Percentiles rank a stretch among this genome's conserved stretches.
Evolutionary conservation across 1,140 invertebrate genomes (phyloP).

Genomic region (Uloborus diversus): DNA sequence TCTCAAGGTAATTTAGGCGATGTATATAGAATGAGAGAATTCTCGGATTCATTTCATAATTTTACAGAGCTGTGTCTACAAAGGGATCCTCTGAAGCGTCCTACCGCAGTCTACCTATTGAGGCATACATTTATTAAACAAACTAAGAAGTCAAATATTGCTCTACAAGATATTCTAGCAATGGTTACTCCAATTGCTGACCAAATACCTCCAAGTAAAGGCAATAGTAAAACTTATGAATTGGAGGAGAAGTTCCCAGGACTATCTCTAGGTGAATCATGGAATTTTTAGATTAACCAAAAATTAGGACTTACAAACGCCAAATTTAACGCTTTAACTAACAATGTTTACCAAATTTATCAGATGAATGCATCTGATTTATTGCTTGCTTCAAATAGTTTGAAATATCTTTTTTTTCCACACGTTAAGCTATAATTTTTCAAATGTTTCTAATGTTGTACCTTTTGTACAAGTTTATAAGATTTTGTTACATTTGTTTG

Average conservation of each 20-base stretch:
- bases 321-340: neutral
- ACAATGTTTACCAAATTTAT: no score
- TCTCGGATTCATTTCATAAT: conserved; percentile 79
- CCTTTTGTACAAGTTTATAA: no score
- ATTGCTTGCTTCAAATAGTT: no score
- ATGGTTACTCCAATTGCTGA: conserved; percentile 69
- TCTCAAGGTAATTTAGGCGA: conserved; percentile 22
- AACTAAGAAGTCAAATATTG: conserved; percentile 60
- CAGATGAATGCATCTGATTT: no score
- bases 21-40: conserved; percentile 68
- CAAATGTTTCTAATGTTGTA: no score
- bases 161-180: conserved; percentile 68
- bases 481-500: no score
- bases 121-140: conserved; percentile 80
- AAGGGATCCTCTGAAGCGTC: conserved; percentile 72
- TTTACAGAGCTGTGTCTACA: conserved; percentile 77
- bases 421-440: no score
- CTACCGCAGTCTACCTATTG: conserved; percentile 68
- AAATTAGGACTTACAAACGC: neutral
- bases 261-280: conserved; percentile 27
- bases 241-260: conserved; percentile 39
- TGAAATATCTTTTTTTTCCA: no score
- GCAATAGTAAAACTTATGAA: neutral
- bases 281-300: conserved; percentile 24
- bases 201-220: conserved; percentile 11